phyloP scores from a whole-genome alignment of 2,113 vertebrate genomes.

The Galbula dea region DNA sequence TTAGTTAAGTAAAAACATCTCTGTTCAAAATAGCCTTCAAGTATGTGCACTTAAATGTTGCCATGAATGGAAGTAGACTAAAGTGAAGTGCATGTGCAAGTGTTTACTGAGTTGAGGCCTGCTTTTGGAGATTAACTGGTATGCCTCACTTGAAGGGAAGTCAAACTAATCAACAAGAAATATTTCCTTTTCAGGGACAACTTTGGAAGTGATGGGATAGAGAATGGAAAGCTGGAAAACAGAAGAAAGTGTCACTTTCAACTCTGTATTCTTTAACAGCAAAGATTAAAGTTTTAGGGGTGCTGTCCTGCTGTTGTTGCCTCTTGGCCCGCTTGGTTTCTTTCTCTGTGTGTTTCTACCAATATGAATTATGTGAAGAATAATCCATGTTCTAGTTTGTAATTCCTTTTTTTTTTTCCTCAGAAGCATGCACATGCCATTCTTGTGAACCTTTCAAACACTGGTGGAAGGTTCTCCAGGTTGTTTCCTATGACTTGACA shows the following conservation, averaged over 20 bases:
- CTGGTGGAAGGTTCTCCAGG: neutral
- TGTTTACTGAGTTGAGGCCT: neutral
- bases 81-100: neutral
- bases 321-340: constrained; percentile 6
- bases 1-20: neutral
- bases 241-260: neutral
- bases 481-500: neutral
- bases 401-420: neutral
- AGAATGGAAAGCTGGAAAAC: neutral
- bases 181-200: neutral
- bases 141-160: neutral
- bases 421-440: neutral
- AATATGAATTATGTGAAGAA: neutral
- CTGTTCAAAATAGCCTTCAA: constrained; percentile 1
- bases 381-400: neutral
- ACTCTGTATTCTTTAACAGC: constrained; percentile 20
- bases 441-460: neutral
- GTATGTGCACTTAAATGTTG: neutral
- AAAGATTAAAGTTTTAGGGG: constrained; percentile 42
- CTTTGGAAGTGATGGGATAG: neutral
- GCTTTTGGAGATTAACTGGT: neutral
- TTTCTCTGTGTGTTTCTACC: neutral
- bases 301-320: neutral
- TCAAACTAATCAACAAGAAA: neutral
- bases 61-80: neutral